Percentiles rank a stretch among this genome's conserved stretches.
Evolutionary conservation across 2,797 vertebrate genomes (phyloP).

Genomic region (Lacerta viridis): DNA sequence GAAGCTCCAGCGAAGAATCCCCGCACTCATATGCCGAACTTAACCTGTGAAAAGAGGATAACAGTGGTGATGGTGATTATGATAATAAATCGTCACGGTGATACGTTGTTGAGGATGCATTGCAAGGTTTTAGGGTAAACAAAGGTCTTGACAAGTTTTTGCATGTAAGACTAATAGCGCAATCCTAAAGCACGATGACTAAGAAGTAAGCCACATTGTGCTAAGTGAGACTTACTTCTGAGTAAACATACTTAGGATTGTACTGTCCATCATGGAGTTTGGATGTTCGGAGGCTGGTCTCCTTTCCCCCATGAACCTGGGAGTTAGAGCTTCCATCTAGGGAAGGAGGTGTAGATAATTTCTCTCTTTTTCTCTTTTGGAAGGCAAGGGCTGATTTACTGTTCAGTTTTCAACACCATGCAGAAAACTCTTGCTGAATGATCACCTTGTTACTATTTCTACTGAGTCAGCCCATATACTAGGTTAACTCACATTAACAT

Average conservation of each 20-base stretch:
- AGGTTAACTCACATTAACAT: constrained; percentile 7
- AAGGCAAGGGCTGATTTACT: constrained; percentile 8
- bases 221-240: neutral
- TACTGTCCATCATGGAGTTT: neutral
- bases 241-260: neutral
- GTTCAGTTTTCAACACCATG: neutral
- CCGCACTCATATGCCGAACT: neutral
- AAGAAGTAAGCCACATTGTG: too few relatives aligned
- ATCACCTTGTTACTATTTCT: constrained; percentile 35
- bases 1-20: too few relatives aligned
- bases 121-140: neutral
- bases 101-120: constrained; percentile 15
- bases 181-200: neutral
- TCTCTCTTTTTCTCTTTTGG: neutral
- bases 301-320: too few relatives aligned
- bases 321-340: neutral
- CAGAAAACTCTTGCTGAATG: constrained; percentile 18
- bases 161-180: neutral
- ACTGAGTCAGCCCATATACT: constrained; percentile 25
- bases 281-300: neutral
- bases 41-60: constrained; percentile 8
- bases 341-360: neutral
- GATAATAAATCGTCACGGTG: constrained; percentile 15
- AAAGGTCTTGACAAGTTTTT: neutral
- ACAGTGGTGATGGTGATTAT: neutral